Conservation (phyloP, 2,888 invertebrate species). For the Fabriciana adippe region DNA sequence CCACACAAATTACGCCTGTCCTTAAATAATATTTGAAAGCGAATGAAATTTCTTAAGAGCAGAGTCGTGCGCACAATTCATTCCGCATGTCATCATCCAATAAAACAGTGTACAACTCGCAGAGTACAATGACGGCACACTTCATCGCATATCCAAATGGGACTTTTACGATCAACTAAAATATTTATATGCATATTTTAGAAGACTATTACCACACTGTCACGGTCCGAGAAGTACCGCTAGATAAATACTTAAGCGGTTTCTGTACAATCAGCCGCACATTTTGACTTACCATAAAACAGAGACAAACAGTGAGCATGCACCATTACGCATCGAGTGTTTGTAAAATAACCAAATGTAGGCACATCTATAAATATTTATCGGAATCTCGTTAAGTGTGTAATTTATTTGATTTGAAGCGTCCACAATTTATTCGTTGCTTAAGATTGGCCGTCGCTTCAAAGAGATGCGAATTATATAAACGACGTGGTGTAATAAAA, state of each 20-base stretch:
- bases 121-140: constrained; percentile 45
- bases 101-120: constrained; percentile 50
- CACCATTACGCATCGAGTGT: constrained; percentile 75
- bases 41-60: constrained; percentile 44
- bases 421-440: constrained; percentile 66
- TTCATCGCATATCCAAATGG: constrained; percentile 51
- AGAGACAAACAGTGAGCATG: constrained; percentile 64
- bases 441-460: constrained; percentile 54
- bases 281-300: constrained; percentile 64
- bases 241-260: constrained; percentile 65
- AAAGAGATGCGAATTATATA: constrained; percentile 40
- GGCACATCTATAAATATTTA: constrained; percentile 67
- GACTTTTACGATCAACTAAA: constrained; percentile 57
- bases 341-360: constrained; percentile 74
- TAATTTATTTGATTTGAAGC: constrained; percentile 73
- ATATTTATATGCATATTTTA: constrained; percentile 70
- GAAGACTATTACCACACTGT: constrained; percentile 58
- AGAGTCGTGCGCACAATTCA: constrained; percentile 50
- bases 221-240: constrained; percentile 56
- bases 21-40: constrained; percentile 42
- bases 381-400: constrained; percentile 69
- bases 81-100: constrained; percentile 64
- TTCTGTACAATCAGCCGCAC: constrained; percentile 58
- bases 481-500: constrained; percentile 38
- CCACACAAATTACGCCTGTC: constrained; percentile 51